phyloP scores from a whole-genome alignment of 2,888 invertebrate species.

The Pristionchus entomophagus region DNA sequence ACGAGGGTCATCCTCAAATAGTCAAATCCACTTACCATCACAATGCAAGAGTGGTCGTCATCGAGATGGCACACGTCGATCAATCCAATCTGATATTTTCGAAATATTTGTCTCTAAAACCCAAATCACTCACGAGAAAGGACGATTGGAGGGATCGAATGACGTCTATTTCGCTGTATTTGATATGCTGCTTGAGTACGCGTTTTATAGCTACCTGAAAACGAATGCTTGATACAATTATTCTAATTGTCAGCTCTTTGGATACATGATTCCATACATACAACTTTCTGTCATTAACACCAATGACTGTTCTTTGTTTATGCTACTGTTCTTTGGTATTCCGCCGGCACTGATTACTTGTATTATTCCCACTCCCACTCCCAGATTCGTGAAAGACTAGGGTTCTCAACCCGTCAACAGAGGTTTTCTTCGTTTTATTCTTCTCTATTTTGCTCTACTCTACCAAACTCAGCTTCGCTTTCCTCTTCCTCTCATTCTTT shows the following conservation, averaged over 20 bases:
- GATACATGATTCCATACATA: neutral
- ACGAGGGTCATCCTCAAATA: neutral
- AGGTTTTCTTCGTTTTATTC: neutral
- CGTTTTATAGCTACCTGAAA: constrained; percentile 72
- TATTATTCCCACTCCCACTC: neutral
- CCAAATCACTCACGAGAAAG: neutral
- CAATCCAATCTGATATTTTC: constrained; percentile 62
- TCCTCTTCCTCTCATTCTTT: neutral
- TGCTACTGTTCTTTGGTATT: neutral
- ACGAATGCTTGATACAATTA: neutral
- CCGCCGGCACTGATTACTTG: neutral
- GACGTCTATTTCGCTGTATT: constrained; percentile 69
- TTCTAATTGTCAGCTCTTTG: neutral
- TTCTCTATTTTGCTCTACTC: neutral
- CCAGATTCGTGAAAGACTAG: neutral
- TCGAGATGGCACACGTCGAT: constrained; percentile 69
- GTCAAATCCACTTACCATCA: constrained; percentile 58
- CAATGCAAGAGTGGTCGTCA: constrained; percentile 65
- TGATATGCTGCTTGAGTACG: constrained; percentile 67
- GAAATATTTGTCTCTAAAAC: neutral
- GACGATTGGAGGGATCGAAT: constrained; percentile 54
- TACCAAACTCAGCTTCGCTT: neutral
- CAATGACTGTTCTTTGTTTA: too few species aligned
- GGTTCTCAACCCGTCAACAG: neutral
- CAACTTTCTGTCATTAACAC: too few species aligned